These are phyloP conservation scores for Ophion ellenae DNA, from an alignment of 2,888 invertebrate genomes.

Conservation along the genomic window DNA sequence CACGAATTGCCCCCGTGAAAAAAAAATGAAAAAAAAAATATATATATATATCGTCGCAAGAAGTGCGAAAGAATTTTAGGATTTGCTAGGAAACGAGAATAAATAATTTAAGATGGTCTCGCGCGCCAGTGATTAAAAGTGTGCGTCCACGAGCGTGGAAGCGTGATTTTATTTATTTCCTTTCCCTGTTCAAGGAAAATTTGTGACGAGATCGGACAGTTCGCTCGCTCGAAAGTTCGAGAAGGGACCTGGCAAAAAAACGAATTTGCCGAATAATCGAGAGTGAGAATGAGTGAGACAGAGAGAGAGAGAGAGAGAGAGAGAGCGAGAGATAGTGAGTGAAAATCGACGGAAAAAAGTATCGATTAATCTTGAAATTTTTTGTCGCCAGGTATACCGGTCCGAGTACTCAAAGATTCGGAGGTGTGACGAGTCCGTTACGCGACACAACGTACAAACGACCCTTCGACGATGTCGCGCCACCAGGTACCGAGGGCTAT, in stretches of 20 bases:
- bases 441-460: slow-evolving; percentile 78
- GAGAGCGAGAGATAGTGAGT: background rate
- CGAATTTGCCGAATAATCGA: background rate
- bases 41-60: background rate
- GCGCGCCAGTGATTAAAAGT: slow-evolving; percentile 44
- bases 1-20: slow-evolving; percentile 6
- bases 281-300: background rate
- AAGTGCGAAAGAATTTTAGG: slow-evolving; percentile 54
- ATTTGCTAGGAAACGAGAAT: slow-evolving; percentile 26
- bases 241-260: background rate
- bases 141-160: slow-evolving; percentile 45
- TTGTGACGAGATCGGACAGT: slow-evolving; percentile 34
- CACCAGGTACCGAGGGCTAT: slow-evolving; percentile 84
- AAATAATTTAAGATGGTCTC: slow-evolving; percentile 46
- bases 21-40: slow-evolving; percentile 25
- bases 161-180: slow-evolving; percentile 10
- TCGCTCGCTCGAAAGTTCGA: slow-evolving; percentile 4
- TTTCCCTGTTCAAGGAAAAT: slow-evolving; percentile 9
- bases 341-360: slow-evolving; percentile 21
- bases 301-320: background rate
- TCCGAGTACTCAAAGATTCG: slow-evolving; percentile 75
- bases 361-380: slow-evolving; percentile 56
- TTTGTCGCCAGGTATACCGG: slow-evolving; percentile 79
- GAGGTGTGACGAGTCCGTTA: slow-evolving; percentile 67
- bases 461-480: slow-evolving; percentile 81